Evolutionary conservation across 2,113 vertebrate species (phyloP).

Genomic region (Uropsilus gracilis): DNA sequence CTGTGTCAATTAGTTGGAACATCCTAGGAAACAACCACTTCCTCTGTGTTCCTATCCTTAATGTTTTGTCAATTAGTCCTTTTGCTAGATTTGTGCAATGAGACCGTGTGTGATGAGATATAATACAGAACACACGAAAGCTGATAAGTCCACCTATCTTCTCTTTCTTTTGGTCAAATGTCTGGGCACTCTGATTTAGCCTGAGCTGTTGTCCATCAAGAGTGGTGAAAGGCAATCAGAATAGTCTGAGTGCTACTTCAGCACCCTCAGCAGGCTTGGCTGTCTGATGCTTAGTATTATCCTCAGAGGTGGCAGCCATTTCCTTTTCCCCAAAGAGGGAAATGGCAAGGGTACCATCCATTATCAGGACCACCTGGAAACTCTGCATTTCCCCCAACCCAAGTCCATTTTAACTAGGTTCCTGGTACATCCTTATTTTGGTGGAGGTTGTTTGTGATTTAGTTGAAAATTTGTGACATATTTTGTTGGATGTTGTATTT

Average conservation of each 20-base stretch:
- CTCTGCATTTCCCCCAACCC: neutral
- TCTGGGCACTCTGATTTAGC: neutral
- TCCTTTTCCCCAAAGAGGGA: neutral
- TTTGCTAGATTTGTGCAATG: neutral
- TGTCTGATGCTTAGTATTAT: neutral
- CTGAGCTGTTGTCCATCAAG: neutral
- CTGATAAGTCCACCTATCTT: neutral
- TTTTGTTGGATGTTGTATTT: neutral
- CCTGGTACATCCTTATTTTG: neutral
- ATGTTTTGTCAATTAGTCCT: neutral
- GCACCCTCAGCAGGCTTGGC: neutral
- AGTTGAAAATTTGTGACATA: neutral
- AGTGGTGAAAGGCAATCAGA: neutral
- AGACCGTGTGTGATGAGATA: neutral
- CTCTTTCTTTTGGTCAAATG: neutral
- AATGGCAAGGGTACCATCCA: neutral
- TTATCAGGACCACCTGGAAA: neutral
- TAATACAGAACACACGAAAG: neutral
- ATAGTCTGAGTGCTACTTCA: neutral
- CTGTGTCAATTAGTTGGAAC: neutral
- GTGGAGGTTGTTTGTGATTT: neutral
- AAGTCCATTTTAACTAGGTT: neutral
- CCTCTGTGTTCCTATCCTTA: neutral
- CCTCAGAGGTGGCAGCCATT: neutral
- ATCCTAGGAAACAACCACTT: neutral